Base-by-base conservation (phyloP, 1,140 invertebrate species). In the Drosophila kanapiae region DNA sequence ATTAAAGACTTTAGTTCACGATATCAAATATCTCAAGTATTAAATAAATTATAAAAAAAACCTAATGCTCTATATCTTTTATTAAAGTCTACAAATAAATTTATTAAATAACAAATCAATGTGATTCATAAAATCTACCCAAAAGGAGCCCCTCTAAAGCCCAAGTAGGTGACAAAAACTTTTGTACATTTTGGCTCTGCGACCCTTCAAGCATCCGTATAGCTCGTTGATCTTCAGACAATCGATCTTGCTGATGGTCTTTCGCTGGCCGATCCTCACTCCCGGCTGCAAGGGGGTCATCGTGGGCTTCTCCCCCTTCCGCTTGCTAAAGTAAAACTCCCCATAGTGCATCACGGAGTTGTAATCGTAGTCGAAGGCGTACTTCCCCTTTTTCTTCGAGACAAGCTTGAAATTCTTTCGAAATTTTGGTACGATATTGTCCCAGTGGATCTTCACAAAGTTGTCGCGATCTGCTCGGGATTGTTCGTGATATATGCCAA, bases 401-500 rank as follows among this genome's bases (percentile, higher is more conserved):
- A 92, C 96, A 94, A 91, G 42, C 38, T 94, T 94, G 80, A 96
- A 96, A 82, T 96, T 96, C 75, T 95, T 94, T 75, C 95, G 94
- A 31, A 93, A 94, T 1, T 94, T 95, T 93, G 90, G 85, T 40
- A 92, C 93, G 38, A 98, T 96, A 86, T 98, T 98, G 1, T 95
- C 87, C 93, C 95, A 97, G 43, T 95, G 93, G 27, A 98, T 95
- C 7, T 90, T 94, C 0, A 98, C 95, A 79, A 95, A 96, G 47
- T 96, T 94, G 83, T 98, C 97, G 8, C 97, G 93, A 83, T 98
- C 97, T 1, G 93, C 94, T 10, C 97, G 94, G 59, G 95, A 97
- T 81, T 98, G 97, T 80, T 98, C 97, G 92, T 98, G 97, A 87
- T 96, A 95, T 91, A 98, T 98, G 1, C 97, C 97, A 23, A 96